Base-by-base conservation (phyloP, 23 tunicate species). In the Corella eumyota region DNA sequence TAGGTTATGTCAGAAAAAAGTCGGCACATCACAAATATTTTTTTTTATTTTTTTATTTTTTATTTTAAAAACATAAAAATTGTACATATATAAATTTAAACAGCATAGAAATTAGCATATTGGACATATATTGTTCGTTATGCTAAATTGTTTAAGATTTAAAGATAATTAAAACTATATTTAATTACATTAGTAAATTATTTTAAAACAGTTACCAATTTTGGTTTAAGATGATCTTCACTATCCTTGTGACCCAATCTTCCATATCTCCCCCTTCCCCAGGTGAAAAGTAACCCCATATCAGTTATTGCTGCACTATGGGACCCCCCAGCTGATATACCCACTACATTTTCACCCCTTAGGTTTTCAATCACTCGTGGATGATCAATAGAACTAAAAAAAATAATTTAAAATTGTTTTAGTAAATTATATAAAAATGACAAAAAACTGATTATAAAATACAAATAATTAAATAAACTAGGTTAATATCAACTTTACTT, bases 221-320 rank as follows among this genome's bases (percentile, higher is more conserved):
- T 87, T 2, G 96, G 96, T 53, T 52, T 60, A 26, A 72, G 65
- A 20, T 74, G 70, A 37, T 87, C 88, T 37, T 87, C 88, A 26
- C 70, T 73, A 46, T 87, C 77, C 30, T 70, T 65, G 50, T 87
- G 96, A 2, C 96, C 96, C 36, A 87, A 78, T 44, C 96, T 60
- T 0, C 87, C 87, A 38, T 87, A 87, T 67, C 88, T 37, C 1
- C 96, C 96, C 64, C 79, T 87, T 3, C 96, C 96, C 96, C 96
- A 87, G 0, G 96, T 78, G 60, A 57, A 87, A 44, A 87, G 37
- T 2, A 46, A 23, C 0, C 95, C 95, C 3, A 36, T 28, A 9
- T 45, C 34, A 25, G 62, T 34, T 20, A 71, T 34, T 11, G 95
- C 95, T 4, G 95, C 95, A 30, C 84, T 76, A 53, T 85, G 95